phyloP scores from a whole-genome alignment of 2,888 invertebrate genomes.

The Yponomeuta plumbellus region DNA sequence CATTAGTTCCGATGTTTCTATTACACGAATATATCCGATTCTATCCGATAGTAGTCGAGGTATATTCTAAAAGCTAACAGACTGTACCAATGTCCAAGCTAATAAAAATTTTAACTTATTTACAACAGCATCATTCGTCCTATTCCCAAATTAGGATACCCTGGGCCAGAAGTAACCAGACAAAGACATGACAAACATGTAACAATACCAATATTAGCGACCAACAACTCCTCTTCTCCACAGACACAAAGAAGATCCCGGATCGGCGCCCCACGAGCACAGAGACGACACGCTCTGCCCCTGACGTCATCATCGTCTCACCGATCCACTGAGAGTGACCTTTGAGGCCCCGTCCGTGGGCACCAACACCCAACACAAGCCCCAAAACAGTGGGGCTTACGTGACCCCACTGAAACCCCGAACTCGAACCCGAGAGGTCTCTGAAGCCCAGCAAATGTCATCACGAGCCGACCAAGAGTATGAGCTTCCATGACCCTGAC shows the following conservation, averaged over 20 bases:
- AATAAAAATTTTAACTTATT: too few relatives aligned
- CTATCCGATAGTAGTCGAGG: too few relatives aligned
- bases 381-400: too few relatives aligned
- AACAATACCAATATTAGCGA: not conserved
- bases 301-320: constrained; percentile 88
- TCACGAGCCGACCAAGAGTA: constrained; percentile 47
- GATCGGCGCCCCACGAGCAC: constrained; percentile 84
- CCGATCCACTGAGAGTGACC: constrained; percentile 74
- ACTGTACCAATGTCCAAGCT: too few relatives aligned
- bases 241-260: constrained; percentile 59
- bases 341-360: constrained; percentile 69
- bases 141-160: too few relatives aligned
- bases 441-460: constrained; percentile 39
- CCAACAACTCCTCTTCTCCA: constrained; percentile 20
- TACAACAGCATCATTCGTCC: too few relatives aligned
- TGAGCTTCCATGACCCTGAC: constrained; percentile 51
- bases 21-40: too few relatives aligned
- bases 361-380: constrained; percentile 62
- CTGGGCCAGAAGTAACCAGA: not conserved
- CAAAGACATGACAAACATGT: not conserved
- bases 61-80: too few relatives aligned
- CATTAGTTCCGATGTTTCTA: too few relatives aligned
- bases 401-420: constrained; percentile 42
- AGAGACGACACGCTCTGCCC: constrained; percentile 91
- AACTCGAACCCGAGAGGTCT: constrained; percentile 55